A percentile compares a stretch with the other conserved stretches of the same genome.
phyloP scores from a whole-genome alignment of 2,797 vertebrate species.

The Hydrophis major region DNA sequence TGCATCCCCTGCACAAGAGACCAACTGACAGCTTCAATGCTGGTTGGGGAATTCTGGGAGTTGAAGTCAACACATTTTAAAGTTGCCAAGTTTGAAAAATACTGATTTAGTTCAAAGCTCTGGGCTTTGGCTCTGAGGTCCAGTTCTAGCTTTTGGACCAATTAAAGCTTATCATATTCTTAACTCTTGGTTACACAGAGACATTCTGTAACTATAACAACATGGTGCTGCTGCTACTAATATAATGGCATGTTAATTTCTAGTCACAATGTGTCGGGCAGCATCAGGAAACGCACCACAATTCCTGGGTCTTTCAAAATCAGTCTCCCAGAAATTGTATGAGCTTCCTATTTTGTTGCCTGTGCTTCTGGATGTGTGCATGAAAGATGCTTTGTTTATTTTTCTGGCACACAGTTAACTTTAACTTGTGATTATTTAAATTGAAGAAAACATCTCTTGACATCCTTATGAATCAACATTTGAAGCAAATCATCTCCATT shows the following conservation, averaged over 20 bases:
- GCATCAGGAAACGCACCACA: slow-evolving; percentile 54
- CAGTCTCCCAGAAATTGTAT: slow-evolving; percentile 59
- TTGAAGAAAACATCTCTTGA: slow-evolving; percentile 72
- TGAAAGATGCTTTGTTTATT: slow-evolving; percentile 66
- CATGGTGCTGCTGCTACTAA: neutral
- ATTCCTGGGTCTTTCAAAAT: slow-evolving; percentile 48
- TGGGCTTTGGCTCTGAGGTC: neutral
- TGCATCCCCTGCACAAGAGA: neutral
- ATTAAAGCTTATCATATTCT: neutral
- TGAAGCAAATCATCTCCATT: slow-evolving; percentile 68
- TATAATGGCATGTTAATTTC: neutral
- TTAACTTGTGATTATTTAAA: slow-evolving; percentile 71
- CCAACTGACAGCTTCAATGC: neutral
- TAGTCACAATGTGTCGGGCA: slow-evolving; percentile 36
- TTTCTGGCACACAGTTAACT: slow-evolving; percentile 63
- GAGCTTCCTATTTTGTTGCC: slow-evolving; percentile 30
- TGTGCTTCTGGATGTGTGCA: slow-evolving; percentile 17
- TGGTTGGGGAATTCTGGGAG: neutral
- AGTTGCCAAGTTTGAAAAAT: neutral
- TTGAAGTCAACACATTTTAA: neutral
- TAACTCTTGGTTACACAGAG: neutral
- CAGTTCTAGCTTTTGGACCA: neutral
- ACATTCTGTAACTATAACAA: neutral
- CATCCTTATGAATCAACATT: slow-evolving; percentile 66
- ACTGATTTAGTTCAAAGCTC: neutral